phyloP scores from a whole-genome alignment of 2,797 vertebrate species.

The Heterohyrax brucei region DNA sequence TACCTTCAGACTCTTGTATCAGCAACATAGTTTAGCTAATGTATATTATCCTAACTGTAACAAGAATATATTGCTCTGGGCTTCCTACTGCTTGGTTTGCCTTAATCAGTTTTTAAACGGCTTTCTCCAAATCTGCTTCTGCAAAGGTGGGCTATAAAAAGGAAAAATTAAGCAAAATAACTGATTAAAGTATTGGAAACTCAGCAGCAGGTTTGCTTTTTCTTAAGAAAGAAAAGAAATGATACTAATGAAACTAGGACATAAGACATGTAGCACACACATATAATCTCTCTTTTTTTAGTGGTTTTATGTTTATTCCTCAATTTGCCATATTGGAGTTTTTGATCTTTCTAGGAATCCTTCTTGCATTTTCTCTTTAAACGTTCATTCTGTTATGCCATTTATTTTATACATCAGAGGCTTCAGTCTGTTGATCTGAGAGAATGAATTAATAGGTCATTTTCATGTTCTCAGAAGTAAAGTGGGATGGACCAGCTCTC shows the following conservation, averaged over 20 bases:
- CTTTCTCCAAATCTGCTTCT: not conserved
- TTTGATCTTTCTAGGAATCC: not conserved
- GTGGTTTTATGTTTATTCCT: not conserved
- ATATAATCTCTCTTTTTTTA: not conserved
- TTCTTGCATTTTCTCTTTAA: not conserved
- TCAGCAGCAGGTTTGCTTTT: no score
- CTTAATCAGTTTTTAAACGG: not conserved
- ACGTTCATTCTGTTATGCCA: not conserved
- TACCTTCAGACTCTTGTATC: not conserved
- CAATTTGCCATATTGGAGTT: not conserved
- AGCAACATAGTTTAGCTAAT: conserved; percentile 12
- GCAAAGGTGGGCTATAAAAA: not conserved
- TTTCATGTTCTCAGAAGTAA: not conserved
- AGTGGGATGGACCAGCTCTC: not conserved
- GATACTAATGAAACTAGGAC: no score
- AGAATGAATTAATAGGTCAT: conserved; percentile 7
- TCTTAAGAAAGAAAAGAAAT: no score
- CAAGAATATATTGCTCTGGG: not conserved
- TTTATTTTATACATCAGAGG: conserved; percentile 20
- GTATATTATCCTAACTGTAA: not conserved
- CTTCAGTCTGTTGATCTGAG: conserved; percentile 11
- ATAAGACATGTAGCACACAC: no score
- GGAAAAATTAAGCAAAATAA: no score
- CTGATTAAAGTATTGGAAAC: no score
- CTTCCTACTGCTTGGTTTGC: not conserved